Evolutionary conservation across 2,888 invertebrate species (phyloP).

Genomic region (Pedicia rivosa): DNA sequence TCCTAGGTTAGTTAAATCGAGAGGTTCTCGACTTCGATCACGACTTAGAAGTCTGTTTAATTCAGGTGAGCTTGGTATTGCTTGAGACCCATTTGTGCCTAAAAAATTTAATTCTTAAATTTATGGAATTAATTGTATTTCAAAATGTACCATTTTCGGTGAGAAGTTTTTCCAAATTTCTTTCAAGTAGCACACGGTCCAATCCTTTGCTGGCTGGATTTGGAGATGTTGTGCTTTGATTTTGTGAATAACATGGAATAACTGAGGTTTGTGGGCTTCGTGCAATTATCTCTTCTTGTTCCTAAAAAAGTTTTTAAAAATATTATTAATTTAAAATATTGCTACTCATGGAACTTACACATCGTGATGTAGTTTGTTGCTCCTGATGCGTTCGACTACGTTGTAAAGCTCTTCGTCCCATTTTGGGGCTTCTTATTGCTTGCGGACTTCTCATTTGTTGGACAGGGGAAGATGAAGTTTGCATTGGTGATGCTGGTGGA

Average conservation of each 20-base stretch:
- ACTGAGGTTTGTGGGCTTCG: slow-evolving; percentile 12
- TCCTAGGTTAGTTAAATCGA: slow-evolving; percentile 39
- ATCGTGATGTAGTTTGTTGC: slow-evolving; percentile 3
- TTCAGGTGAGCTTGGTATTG: slow-evolving; percentile 23
- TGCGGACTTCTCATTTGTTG: slow-evolving; percentile 31
- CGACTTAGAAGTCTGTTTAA: slow-evolving; percentile 43
- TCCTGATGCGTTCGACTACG: slow-evolving; percentile 25
- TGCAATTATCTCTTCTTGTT: neutral
- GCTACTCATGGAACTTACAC: too few species aligned
- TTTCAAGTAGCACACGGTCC: slow-evolving; percentile 20
- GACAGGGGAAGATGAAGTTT: slow-evolving; percentile 34
- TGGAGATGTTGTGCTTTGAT: slow-evolving; percentile 20
- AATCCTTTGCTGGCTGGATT: slow-evolving; percentile 22
- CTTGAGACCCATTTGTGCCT: neutral
- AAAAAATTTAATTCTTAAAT: too few species aligned
- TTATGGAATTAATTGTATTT: too few species aligned
- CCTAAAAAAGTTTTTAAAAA: neutral
- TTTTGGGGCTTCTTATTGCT: slow-evolving; percentile 38
- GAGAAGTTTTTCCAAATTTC: slow-evolving; percentile 21
- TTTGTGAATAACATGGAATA: slow-evolving; percentile 21
- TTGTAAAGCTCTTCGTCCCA: slow-evolving; percentile 35
- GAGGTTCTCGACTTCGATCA: slow-evolving; percentile 43
- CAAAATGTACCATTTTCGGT: slow-evolving; percentile 17
- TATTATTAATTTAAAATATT: too few species aligned
- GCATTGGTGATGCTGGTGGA: slow-evolving; percentile 26